phyloP scores from a whole-genome alignment of 2,888 invertebrate species.

The Alloplasta piceator region DNA sequence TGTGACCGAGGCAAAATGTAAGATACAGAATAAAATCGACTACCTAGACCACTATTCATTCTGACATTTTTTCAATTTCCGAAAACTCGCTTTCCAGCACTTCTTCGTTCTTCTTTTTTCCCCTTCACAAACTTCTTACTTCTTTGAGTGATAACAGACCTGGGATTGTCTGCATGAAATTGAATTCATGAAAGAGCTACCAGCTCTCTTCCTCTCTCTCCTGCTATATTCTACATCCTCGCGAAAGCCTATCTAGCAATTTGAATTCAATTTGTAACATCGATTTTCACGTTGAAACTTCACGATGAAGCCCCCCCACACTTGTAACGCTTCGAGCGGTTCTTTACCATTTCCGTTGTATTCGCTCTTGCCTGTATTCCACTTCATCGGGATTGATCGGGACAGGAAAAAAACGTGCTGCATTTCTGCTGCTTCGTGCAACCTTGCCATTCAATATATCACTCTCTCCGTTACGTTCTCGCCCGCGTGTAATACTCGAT shows the following conservation, averaged over 20 bases:
- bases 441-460: constrained; percentile 5
- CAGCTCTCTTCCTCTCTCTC: not conserved
- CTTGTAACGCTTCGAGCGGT: constrained; percentile 26
- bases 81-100: not conserved
- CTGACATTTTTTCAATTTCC: constrained; percentile 30
- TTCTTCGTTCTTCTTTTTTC: constrained; percentile 13
- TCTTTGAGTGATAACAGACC: constrained; percentile 49
- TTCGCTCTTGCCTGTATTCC: not conserved
- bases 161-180: constrained; percentile 47
- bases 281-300: constrained; percentile 35
- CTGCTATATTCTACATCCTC: not conserved
- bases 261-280: constrained; percentile 51
- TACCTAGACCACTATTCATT: constrained; percentile 25
- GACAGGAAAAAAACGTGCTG: not conserved
- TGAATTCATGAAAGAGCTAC: constrained; percentile 27
- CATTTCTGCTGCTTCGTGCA: constrained; percentile 8
- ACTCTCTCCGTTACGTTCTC: not conserved
- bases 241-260: constrained; percentile 20
- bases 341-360: not conserved
- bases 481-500: constrained; percentile 1
- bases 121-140: constrained; percentile 5
- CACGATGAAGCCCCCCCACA: not conserved
- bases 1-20: no score
- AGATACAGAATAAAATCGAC: no score
- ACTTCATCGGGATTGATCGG: constrained; percentile 15